Conservation (phyloP, 2,113 vertebrate genomes). For the Oenanthe melanoleuca region DNA sequence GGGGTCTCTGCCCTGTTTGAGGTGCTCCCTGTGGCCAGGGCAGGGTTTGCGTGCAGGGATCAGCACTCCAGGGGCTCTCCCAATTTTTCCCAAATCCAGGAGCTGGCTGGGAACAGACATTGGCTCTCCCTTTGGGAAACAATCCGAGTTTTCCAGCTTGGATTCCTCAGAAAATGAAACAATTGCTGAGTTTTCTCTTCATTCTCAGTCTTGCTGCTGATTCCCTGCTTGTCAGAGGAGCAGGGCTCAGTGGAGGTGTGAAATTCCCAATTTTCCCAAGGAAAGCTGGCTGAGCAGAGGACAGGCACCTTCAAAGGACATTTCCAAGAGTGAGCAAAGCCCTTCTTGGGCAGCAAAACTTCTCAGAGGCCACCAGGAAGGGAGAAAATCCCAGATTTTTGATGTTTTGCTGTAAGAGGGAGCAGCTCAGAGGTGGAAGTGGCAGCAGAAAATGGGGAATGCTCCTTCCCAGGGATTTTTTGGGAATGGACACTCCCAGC, state of each 20-base stretch:
- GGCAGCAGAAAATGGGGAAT: background rate
- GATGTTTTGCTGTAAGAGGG: background rate
- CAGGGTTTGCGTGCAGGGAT: background rate
- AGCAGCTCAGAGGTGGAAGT: background rate
- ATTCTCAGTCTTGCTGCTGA: background rate
- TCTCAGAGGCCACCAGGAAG: background rate
- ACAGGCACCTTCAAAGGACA: background rate
- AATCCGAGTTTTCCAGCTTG: background rate
- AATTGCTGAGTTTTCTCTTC: background rate
- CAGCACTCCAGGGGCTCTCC: background rate
- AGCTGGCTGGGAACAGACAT: rapidly evolving
- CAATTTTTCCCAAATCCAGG: background rate
- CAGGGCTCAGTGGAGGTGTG: background rate
- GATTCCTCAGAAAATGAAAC: background rate
- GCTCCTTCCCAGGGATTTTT: background rate
- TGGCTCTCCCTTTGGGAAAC: background rate
- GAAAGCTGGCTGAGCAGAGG: background rate
- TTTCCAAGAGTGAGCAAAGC: background rate
- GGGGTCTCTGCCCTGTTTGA: too few species aligned
- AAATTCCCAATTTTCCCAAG: background rate
- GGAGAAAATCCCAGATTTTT: background rate
- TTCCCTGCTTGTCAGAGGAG: background rate
- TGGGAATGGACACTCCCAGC: background rate
- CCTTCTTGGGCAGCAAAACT: background rate
- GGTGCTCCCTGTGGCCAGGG: background rate